These are phyloP conservation scores for Scaptodrosophila latifasciaeformis DNA, from an alignment of 2,888 invertebrate genomes.

Conservation along the genomic window DNA sequence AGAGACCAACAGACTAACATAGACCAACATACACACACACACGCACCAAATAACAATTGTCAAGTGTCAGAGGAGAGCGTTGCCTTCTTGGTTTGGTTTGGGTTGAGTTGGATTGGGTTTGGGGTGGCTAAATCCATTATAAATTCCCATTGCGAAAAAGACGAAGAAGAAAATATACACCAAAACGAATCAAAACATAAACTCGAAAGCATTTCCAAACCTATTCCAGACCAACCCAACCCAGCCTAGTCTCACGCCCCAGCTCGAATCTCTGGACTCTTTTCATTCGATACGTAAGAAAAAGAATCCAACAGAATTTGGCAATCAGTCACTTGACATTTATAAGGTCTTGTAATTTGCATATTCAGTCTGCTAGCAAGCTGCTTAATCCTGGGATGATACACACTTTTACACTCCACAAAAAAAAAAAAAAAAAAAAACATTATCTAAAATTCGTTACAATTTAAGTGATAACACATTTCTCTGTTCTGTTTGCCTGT, in stretches of 20 bases:
- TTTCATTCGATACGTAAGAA: no score
- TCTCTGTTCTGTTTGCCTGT: constrained; percentile 6
- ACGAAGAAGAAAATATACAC: no score
- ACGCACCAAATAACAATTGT: constrained; percentile 37
- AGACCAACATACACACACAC: constrained; percentile 25
- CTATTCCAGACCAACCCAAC: no score
- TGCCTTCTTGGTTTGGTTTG: neutral
- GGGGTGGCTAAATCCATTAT: constrained; percentile 55
- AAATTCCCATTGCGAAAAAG: constrained; percentile 62
- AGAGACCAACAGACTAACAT: constrained; percentile 12
- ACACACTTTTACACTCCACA: neutral
- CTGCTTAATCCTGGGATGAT: neutral
- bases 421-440: constrained; percentile 47
- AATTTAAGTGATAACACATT: no score
- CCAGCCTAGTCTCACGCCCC: no score
- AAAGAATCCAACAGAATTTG: no score
- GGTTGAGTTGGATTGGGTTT: no score
- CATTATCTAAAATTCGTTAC: constrained; percentile 53
- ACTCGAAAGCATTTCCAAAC: no score
- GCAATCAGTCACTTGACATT: constrained; percentile 62
- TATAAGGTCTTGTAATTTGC: constrained; percentile 64
- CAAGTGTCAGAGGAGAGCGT: neutral
- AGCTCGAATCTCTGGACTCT: no score
- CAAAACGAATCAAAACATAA: no score
- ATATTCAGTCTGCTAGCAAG: constrained; percentile 25